Conservation (phyloP, 2,888 invertebrate species). For the Dryocosmus kuriphilus region DNA sequence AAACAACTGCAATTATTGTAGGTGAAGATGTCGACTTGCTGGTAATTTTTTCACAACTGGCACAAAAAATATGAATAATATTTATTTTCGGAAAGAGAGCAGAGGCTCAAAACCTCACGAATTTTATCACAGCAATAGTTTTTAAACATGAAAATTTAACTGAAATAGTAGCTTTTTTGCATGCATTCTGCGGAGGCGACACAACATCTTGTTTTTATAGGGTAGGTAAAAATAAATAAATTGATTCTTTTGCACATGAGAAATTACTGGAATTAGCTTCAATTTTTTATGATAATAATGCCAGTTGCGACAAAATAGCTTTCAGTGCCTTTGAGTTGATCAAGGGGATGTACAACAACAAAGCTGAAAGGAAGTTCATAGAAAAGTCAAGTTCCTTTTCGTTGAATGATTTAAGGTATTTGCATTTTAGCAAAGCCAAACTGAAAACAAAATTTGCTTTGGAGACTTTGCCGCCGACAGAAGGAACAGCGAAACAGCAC, state of each 20-base stretch:
- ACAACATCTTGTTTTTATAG: constrained; percentile 53
- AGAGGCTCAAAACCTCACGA: constrained; percentile 39
- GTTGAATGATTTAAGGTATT: constrained; percentile 58
- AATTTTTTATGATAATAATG: constrained; percentile 52
- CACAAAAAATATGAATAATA: constrained; percentile 55
- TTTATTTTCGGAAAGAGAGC: constrained; percentile 46
- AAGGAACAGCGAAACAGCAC: constrained; percentile 59
- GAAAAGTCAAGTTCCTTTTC: constrained; percentile 46
- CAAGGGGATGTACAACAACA: constrained; percentile 55
- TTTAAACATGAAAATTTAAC: constrained; percentile 50
- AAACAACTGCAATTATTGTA: constrained; percentile 60
- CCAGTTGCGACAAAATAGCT: constrained; percentile 50
- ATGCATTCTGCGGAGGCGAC: constrained; percentile 54
- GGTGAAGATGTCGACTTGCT: constrained; percentile 64
- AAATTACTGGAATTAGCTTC: constrained; percentile 50
- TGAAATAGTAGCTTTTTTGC: constrained; percentile 49
- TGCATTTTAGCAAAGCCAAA: constrained; percentile 54
- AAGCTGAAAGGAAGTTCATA: constrained; percentile 54
- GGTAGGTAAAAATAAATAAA: constrained; percentile 52
- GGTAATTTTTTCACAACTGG: constrained; percentile 61
- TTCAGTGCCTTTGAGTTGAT: constrained; percentile 54
- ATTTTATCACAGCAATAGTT: constrained; percentile 49
- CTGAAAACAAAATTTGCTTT: constrained; percentile 54
- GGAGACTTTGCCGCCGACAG: constrained; percentile 56
- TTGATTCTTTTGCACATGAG: constrained; percentile 39